Evolutionary conservation across 2,888 invertebrate species (phyloP).

Genomic region (Nemurella pictetii): DNA sequence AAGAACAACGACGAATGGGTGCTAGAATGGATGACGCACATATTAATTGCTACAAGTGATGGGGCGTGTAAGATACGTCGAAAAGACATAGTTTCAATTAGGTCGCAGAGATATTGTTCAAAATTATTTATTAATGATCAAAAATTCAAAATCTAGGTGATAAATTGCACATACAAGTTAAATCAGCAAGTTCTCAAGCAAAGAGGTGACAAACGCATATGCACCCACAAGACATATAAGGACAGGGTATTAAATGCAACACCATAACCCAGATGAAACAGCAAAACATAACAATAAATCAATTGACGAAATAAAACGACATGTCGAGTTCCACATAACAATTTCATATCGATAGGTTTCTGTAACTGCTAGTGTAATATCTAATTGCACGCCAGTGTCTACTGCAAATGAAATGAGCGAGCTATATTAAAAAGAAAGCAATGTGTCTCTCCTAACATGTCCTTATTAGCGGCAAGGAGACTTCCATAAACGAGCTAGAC

Average conservation of each 20-base stretch:
- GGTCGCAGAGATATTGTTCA: too few relatives aligned
- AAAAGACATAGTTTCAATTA: too few relatives aligned
- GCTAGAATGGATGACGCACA: too few relatives aligned
- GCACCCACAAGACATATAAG: neutral
- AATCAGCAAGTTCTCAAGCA: neutral
- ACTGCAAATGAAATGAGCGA: neutral
- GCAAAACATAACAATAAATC: neutral
- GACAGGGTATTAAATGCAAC: constrained; percentile 1
- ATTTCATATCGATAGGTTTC: neutral
- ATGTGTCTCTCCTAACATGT: neutral
- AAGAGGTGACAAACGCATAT: neutral
- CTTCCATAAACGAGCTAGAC: neutral
- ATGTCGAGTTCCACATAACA: neutral
- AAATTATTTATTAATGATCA: too few relatives aligned
- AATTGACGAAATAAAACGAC: neutral
- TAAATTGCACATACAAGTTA: neutral
- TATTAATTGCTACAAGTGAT: too few relatives aligned
- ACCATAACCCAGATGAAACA: neutral
- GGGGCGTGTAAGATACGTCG: too few relatives aligned
- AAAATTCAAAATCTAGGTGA: too few relatives aligned
- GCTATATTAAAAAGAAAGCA: neutral
- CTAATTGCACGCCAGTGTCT: too few relatives aligned
- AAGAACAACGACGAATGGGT: neutral
- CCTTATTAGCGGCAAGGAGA: neutral
- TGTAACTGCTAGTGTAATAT: neutral